Conservation (phyloP, 2,113 vertebrate genomes). For the Acrocephalus kingi region DNA sequence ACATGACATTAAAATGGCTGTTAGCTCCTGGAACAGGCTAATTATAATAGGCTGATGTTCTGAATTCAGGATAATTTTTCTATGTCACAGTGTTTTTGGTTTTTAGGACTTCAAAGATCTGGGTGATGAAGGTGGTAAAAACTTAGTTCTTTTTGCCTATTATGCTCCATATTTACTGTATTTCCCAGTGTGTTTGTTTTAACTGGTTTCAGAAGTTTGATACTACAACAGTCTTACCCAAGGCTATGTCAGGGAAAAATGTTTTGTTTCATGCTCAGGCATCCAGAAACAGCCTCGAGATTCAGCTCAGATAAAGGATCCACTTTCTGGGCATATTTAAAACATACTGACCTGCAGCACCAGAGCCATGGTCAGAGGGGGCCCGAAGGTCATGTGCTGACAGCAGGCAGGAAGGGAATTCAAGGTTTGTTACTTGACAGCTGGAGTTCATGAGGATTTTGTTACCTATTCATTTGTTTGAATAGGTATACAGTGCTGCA, state of each 20-base stretch:
- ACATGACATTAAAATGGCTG: background rate
- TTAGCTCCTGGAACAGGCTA: background rate
- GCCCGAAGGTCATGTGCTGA: background rate
- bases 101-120: background rate
- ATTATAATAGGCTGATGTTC: background rate
- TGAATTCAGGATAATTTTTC: background rate
- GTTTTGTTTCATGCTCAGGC: background rate
- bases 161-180: background rate
- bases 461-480: background rate
- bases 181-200: background rate
- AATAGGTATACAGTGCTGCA: background rate
- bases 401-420: background rate
- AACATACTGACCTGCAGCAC: background rate
- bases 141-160: background rate
- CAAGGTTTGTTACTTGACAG: background rate
- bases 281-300: conserved; percentile 5
- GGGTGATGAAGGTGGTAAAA: background rate
- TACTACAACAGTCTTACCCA: background rate
- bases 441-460: background rate
- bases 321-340: background rate
- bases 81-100: background rate
- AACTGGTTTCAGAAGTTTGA: background rate
- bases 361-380: background rate
- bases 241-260: background rate
- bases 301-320: background rate